Base-by-base conservation (phyloP, 2,888 invertebrate genomes). In the Xylota sylvarum region DNA sequence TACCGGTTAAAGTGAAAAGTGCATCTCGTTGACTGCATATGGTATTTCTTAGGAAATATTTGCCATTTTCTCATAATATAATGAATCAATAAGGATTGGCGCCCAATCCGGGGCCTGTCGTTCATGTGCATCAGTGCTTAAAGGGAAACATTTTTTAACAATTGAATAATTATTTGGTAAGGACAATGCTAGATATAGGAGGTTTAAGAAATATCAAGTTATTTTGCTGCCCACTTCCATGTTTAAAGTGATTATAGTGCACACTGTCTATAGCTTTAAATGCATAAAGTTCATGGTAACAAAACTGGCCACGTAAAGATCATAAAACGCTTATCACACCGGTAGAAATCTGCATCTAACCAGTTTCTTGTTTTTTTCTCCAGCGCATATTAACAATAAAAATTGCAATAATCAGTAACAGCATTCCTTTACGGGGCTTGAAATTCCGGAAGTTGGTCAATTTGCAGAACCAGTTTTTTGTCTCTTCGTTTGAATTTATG, bases 381-480 rank as follows among this genome's bases (percentile, higher is more conserved):
- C 19, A 19, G 7, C 9, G 19, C 9, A 32, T 56, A 46, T 10
- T 14, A 72, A 14, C 10, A 56, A 74, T n/a, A 35, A 30, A 46
- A 32, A 72, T 62, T 62, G 62, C 52, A 74, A 40, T 40, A 52
- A 62, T 74, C 12, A 52, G 62, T 40, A 74, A 55, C 73, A 23
- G 14, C 62, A 74, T 62, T 62, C 55, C 43, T 23, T 12, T 19
- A 9, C 35, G 14, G n/a, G 32, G n/a, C 27, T 32, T 69, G 52
- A 62, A 52, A 46, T 64, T 60, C 70, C 78, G 78, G 69, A 78
- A 78, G 70, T 30, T 62, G 46, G 78, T 78, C 52, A 55, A 32
- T 46, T 37, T 52, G n/a, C 7, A 23, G 37, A 70, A 78, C 78
- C 19, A 9, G 78, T 78, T 78, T 62, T 52, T 12, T 9, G 4